Evolutionary conservation across 2,113 vertebrate species (phyloP), one percentile per base, ranked within the genome.

Genomic region (Ageneiosus marmoratus): DNA sequence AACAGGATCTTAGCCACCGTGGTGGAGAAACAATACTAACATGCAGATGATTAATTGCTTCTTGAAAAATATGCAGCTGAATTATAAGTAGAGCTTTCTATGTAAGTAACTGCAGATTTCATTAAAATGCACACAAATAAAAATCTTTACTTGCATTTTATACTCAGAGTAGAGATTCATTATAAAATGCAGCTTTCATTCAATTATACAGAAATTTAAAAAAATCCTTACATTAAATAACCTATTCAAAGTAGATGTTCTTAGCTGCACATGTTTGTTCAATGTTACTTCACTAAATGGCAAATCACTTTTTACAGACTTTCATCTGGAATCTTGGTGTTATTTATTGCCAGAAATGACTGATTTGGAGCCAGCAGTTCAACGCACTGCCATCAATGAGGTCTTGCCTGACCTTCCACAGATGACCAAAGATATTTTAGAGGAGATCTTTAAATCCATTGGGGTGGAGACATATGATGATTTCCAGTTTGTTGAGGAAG

Each of bases 401-500:
- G 37, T n/a, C n/a, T n/a, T 41, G 37, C 3, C 37, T 41, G 37
- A 41, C 37, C 37, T 41, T 41, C 37, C 37, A 41, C 3, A 41
- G 37, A 5, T 5, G 5, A 41, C 5, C 3, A 41, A 41, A 41
- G 37, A 41, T 41, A 41, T 41, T 41, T 5, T 41, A 41, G 37
- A 41, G 5, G 37, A 41, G 37, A 3, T 5, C 37, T 41, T 41
- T 41, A 3, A 82, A 0, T 83, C 82, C 2, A 11, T 86, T 50
- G 83, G 81, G 1, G 80, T 85, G 67, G 55, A 80, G 56, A 80
- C 77, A 41, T 80, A 63, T 62, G 41, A 74, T 51, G 83, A 84
- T 41, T 80, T 84, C 74, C 1, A 80, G 29, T 75, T 84, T 44
- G 79, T 74, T 73, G 41, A 79, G 13, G 80, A 90, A 15, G 46